A percentile compares a stretch with the other conserved stretches of the same genome.
These are phyloP conservation scores for Shargacucullia verbasci DNA, from an alignment of 2,888 invertebrate species.

Conservation along the genomic window DNA sequence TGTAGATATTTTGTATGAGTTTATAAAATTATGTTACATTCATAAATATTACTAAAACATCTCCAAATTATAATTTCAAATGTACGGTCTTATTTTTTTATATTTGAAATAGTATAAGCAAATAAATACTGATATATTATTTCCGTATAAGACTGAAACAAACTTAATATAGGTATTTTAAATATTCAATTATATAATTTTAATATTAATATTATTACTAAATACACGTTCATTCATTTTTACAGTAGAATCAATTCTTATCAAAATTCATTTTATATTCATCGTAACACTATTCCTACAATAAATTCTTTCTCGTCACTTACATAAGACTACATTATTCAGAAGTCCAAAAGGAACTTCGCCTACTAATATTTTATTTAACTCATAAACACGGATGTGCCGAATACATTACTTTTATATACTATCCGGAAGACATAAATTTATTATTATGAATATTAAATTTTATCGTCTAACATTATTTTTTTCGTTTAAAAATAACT, in stretches of 20 bases:
- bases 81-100: neutral
- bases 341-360: slow-evolving; percentile 82
- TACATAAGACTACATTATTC: slow-evolving; percentile 69
- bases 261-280: slow-evolving; percentile 69
- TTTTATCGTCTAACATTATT: slow-evolving; percentile 68
- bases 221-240: slow-evolving; percentile 52
- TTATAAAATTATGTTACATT: no score
- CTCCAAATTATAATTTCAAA: neutral
- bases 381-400: slow-evolving; percentile 77
- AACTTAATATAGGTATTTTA: slow-evolving; percentile 32
- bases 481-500: slow-evolving; percentile 50
- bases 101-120: neutral
- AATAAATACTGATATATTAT: slow-evolving; percentile 2
- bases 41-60: neutral
- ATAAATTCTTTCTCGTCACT: slow-evolving; percentile 83
- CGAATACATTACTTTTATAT: slow-evolving; percentile 78
- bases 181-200: slow-evolving; percentile 28
- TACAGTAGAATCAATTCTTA: slow-evolving; percentile 65
- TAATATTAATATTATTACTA: slow-evolving; percentile 28
- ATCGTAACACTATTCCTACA: slow-evolving; percentile 72
- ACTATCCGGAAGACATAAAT: slow-evolving; percentile 88
- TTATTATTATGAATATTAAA: slow-evolving; percentile 75
- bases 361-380: slow-evolving; percentile 59
- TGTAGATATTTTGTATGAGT: no score
- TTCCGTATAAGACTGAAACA: slow-evolving; percentile 6